Percentiles rank a stretch among this genome's conserved stretches.
Evolutionary conservation across 2,113 vertebrate species (phyloP).

Genomic region (Nicator chloris): DNA sequence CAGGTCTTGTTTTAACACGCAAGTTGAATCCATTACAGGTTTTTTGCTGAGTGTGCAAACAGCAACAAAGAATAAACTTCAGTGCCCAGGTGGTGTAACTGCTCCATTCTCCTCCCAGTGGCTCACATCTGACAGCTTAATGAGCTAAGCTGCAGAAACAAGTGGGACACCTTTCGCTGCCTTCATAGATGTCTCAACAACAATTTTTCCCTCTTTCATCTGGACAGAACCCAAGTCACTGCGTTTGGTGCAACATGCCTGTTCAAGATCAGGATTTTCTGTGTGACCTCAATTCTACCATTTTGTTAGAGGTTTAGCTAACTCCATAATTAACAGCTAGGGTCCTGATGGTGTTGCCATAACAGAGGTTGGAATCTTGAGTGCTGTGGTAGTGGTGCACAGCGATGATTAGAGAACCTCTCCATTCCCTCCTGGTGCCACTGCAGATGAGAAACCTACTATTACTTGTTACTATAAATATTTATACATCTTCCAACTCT

Average conservation of each 20-base stretch:
- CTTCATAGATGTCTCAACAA: not conserved
- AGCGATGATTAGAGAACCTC: not conserved
- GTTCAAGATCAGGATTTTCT: not conserved
- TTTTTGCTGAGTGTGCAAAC: constrained; percentile 13
- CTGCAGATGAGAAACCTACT: not conserved
- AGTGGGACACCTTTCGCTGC: not conserved
- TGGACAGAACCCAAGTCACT: not conserved
- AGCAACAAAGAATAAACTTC: not conserved
- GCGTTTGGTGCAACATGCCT: not conserved
- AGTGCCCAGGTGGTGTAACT: not conserved
- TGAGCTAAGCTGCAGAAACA: not conserved
- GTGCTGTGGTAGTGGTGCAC: not conserved
- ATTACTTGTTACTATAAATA: not conserved
- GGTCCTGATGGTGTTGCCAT: not conserved
- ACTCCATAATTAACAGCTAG: not conserved
- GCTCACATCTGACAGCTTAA: not conserved
- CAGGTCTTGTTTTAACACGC: constrained; percentile 44
- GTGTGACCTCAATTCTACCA: not conserved
- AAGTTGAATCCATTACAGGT: not conserved
- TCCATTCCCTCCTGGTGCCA: not conserved
- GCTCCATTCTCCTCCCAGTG: not conserved
- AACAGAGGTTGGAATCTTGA: not conserved
- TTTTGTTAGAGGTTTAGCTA: not conserved
- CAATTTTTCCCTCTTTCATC: not conserved
- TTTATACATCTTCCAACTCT: not conserved